phyloP scores from a whole-genome alignment of 2,888 invertebrate genomes.

The Pyrochroa serraticornis region DNA sequence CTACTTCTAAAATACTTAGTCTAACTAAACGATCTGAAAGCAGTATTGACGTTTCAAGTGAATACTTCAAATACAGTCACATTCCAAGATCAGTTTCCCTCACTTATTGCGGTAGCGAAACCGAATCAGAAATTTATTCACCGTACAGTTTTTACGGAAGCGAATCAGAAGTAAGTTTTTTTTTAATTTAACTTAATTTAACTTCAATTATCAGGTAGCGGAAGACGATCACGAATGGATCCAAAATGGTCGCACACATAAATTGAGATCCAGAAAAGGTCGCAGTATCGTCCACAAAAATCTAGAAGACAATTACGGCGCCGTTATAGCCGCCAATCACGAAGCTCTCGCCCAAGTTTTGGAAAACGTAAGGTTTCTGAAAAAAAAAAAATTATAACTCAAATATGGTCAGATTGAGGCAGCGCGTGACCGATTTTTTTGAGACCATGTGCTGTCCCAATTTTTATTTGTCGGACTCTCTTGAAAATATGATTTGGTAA shows the following conservation, averaged over 20 bases:
- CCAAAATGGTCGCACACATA: slow-evolving; percentile 56
- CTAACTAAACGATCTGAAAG: slow-evolving; percentile 61
- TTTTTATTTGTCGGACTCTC: too few species aligned
- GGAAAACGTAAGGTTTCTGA: slow-evolving; percentile 72
- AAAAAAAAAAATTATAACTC: not conserved
- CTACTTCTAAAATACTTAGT: slow-evolving; percentile 52
- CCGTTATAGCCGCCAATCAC: slow-evolving; percentile 87
- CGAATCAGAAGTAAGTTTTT: slow-evolving; percentile 58
- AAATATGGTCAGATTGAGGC: too few species aligned
- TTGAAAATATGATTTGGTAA: too few species aligned
- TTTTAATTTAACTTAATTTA: not conserved
- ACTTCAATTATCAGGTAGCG: slow-evolving; percentile 53
- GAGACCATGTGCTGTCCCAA: too few species aligned
- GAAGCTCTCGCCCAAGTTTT: slow-evolving; percentile 87
- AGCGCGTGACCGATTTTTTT: too few species aligned
- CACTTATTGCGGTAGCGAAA: slow-evolving; percentile 83
- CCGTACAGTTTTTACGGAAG: slow-evolving; percentile 79
- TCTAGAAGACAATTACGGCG: slow-evolving; percentile 88
- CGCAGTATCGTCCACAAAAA: slow-evolving; percentile 84
- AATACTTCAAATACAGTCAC: slow-evolving; percentile 67
- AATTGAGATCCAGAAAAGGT: slow-evolving; percentile 76
- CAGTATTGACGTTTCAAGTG: slow-evolving; percentile 59
- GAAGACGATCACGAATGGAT: slow-evolving; percentile 62
- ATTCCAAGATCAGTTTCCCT: slow-evolving; percentile 71
- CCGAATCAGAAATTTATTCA: slow-evolving; percentile 83